A percentile compares a stretch with the other conserved stretches of the same genome.
Conservation (phyloP, 2,113 vertebrate species). For the Paradoxurus hermaphroditus region DNA sequence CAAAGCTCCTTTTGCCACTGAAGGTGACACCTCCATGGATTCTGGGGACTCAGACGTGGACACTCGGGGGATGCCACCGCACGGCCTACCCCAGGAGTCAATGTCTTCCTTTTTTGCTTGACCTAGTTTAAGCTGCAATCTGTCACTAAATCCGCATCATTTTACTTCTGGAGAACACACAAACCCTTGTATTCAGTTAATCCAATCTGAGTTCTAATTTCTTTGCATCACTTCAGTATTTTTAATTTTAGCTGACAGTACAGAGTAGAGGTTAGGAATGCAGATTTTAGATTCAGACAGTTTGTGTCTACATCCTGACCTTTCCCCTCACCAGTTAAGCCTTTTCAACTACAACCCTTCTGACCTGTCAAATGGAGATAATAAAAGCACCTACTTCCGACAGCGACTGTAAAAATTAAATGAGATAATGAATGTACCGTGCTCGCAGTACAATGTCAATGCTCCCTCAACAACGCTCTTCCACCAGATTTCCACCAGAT, state of each 20-base stretch:
- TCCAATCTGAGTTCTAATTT: neutral
- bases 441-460: neutral
- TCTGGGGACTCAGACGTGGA: neutral
- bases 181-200: neutral
- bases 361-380: neutral
- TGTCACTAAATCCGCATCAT: neutral
- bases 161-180: neutral
- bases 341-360: neutral
- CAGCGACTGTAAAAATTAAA: neutral
- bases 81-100: neutral
- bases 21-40: neutral
- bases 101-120: neutral
- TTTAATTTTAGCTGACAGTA: constrained; percentile 16
- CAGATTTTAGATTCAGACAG: constrained; percentile 20
- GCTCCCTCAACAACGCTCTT: neutral
- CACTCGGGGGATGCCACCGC: too few relatives aligned
- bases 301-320: constrained; percentile 11
- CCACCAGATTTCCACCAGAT: neutral
- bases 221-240: neutral
- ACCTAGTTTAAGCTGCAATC: neutral
- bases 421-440: neutral
- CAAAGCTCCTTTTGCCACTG: neutral
- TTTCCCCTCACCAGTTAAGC: constrained; percentile 1
- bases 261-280: neutral
- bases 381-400: neutral